Percentiles rank a stretch among this genome's conserved stretches.
These are phyloP conservation scores for Geococcyx californianus DNA, from an alignment of 2,113 vertebrate genomes.

Conservation along the genomic window DNA sequence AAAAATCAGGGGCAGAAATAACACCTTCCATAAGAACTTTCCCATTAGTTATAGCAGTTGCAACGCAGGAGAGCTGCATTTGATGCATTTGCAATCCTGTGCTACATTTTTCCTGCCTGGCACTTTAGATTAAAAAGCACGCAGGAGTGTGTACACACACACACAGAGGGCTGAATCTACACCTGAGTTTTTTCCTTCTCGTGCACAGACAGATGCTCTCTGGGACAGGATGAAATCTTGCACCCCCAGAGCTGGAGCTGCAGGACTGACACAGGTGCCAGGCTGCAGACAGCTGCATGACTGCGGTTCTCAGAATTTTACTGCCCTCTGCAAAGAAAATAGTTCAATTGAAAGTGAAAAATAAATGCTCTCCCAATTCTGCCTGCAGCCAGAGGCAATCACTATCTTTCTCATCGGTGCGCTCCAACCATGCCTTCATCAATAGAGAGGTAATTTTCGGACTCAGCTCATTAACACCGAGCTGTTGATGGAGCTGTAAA, in stretches of 20 bases:
- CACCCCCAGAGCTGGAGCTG: neutral
- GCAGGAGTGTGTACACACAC: neutral
- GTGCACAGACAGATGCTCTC: neutral
- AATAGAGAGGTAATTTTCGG: conserved; percentile 62
- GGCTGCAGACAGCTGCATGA: conserved; percentile 1
- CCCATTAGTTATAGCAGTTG: neutral
- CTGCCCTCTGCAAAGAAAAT: conserved; percentile 27
- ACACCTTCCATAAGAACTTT: neutral
- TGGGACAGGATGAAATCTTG: neutral
- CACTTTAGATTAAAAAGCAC: neutral
- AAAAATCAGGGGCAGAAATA: neutral
- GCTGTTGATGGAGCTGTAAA: conserved; percentile 63
- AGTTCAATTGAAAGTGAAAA: conserved; percentile 50
- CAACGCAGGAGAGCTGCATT: neutral
- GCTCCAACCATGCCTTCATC: conserved; percentile 46
- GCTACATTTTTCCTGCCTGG: neutral
- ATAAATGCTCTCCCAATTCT: conserved; percentile 36
- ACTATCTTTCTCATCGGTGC: conserved; percentile 38
- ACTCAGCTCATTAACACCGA: conserved; percentile 65
- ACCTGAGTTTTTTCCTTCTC: neutral
- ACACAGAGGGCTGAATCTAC: neutral
- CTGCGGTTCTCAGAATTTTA: neutral
- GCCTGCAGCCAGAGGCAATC: conserved; percentile 22
- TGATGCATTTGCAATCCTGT: neutral
- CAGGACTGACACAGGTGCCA: neutral